Evolutionary conservation across 2,888 invertebrate genomes (phyloP).

Genomic region (Helicoverpa assulta): DNA sequence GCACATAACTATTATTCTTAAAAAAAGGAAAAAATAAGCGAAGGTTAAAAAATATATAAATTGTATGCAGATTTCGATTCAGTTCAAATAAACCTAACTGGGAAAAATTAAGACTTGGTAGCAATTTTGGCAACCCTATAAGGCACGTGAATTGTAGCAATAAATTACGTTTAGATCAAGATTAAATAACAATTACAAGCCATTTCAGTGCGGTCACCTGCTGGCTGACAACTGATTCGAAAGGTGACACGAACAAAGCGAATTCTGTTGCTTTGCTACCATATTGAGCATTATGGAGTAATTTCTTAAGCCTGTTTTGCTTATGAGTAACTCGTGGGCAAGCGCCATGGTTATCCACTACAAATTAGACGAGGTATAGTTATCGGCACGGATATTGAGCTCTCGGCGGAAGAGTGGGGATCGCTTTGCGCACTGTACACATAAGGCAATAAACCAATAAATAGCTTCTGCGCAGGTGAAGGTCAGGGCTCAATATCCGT

Average conservation of each 20-base stretch:
- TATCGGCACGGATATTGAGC: too few species aligned
- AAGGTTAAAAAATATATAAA: too few species aligned
- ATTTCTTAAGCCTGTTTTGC: background rate
- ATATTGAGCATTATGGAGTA: constrained; percentile 1
- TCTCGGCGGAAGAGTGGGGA: too few species aligned
- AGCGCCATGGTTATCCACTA: background rate
- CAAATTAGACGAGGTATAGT: too few species aligned
- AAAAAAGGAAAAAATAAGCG: too few species aligned
- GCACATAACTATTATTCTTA: too few species aligned
- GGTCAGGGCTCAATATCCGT: too few species aligned
- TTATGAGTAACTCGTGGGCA: background rate
- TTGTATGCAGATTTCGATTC: background rate
- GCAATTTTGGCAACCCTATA: constrained; percentile 47
- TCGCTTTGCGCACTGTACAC: too few species aligned
- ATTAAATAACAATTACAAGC: constrained; percentile 67
- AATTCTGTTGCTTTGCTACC: constrained; percentile 34
- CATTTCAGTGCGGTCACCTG: constrained; percentile 67
- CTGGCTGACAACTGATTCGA: constrained; percentile 60
- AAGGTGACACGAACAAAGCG: constrained; percentile 55
- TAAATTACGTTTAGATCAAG: constrained; percentile 63
- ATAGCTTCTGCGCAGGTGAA: too few species aligned
- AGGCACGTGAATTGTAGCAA: constrained; percentile 55
- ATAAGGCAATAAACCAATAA: too few species aligned
- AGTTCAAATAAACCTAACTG: background rate
- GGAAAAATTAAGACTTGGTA: background rate